Evolutionary conservation across 2,797 vertebrate species (phyloP), one percentile per base, ranked within the genome.

Genomic region (Cacajao melanocephalus): DNA sequence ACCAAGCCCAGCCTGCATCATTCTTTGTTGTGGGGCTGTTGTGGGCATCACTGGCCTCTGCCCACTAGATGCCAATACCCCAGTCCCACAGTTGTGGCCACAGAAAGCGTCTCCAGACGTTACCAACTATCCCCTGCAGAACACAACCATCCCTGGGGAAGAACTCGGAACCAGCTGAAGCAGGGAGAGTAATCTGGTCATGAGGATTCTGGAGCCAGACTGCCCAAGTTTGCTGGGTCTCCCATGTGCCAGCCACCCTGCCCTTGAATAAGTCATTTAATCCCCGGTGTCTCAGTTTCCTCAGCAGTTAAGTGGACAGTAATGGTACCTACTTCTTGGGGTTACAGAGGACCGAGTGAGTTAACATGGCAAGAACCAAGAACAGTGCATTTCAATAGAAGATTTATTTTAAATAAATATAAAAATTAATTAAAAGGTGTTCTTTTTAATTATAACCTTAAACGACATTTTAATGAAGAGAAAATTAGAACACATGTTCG

Each of bases 391-490:
- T 95, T 72, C 46, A n/a, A 78, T 0, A 52, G 61, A 52, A 90
- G 44, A 19, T 39, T 64, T 44, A 73, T 58, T 76, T 91, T 88
- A 64, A 90, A 93, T 81, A 78, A 92, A 93, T 55, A 48, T 11
- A 64, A 92, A 95, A 89, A 73, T 80, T 93, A 92, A 95, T 89
- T 93, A 95, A 96, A 94, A 90, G 22, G 7, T 82, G 7, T 86
- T 93, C 92, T 57, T 88, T 88, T 83, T 67, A 58, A 97, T 36
- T 87, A 58, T 79, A 90, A 88, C 4, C 75, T 80, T 90, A 89
- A 93, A 58, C 91, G 73, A 89, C n/a, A 67, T 94, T 81, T 84
- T 88, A 92, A 94, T 90, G 57, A 93, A 86, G 17, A 86, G 48
- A 83, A 97, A 95, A 85, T 30, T 33, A 92, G 1, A 6, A 33